Evolutionary conservation across 2,797 vertebrate genomes (phyloP).

Genomic region (Pangasius sanitwongsei): DNA sequence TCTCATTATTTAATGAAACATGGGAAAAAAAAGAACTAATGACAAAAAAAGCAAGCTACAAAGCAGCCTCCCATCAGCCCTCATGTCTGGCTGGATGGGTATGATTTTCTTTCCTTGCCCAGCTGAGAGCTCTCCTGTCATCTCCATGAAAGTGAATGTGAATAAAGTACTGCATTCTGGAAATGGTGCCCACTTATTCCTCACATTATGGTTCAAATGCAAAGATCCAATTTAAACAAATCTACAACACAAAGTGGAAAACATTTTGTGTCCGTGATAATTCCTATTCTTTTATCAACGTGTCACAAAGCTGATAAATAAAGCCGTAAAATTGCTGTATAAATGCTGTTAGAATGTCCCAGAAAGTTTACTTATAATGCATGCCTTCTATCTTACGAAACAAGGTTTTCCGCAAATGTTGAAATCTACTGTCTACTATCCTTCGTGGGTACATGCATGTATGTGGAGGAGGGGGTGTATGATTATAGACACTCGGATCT

Average conservation of each 20-base stretch:
- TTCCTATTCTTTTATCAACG: background rate
- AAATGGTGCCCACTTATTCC: background rate
- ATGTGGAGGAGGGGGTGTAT: conserved; percentile 33
- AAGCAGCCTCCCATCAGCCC: background rate
- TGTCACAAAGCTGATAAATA: background rate
- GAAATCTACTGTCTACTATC: background rate
- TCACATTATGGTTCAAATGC: background rate
- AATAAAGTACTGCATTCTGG: background rate
- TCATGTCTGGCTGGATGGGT: background rate
- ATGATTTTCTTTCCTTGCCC: background rate
- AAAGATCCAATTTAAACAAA: background rate
- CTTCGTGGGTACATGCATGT: background rate
- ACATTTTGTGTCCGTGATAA: background rate
- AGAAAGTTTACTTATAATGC: too few relatives aligned
- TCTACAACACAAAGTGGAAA: background rate
- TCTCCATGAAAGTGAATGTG: background rate
- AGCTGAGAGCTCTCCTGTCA: background rate
- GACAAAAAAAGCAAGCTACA: background rate
- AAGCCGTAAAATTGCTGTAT: background rate
- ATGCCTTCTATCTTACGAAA: background rate
- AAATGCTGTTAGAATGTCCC: background rate
- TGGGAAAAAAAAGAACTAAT: background rate
- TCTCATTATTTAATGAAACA: background rate
- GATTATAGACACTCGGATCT: conserved; percentile 41
- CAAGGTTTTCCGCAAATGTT: background rate